Percentiles rank a stretch among this genome's conserved stretches.
Evolutionary conservation across 2,888 invertebrate genomes (phyloP).

Genomic region (Cheiracanthium punctorium): DNA sequence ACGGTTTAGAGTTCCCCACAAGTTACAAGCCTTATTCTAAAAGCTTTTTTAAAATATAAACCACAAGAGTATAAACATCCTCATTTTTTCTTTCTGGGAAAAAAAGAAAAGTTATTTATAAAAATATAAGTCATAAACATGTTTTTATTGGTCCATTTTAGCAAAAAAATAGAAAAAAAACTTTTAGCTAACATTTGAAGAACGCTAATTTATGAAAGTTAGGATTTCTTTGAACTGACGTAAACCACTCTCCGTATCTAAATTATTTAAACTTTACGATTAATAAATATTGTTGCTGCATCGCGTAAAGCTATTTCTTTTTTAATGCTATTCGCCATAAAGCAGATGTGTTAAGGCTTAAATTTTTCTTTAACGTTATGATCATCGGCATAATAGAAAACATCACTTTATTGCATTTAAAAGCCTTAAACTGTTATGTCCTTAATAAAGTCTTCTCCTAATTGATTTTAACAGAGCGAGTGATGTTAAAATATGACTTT

Average conservation of each 20-base stretch:
- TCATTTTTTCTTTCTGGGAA: too few relatives aligned
- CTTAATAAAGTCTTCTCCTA: background rate
- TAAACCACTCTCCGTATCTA: background rate
- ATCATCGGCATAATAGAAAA: background rate
- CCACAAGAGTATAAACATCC: too few relatives aligned
- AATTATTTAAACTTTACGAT: background rate
- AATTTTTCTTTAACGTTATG: background rate
- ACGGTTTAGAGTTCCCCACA: too few relatives aligned
- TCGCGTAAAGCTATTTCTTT: background rate
- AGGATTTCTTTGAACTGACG: too few relatives aligned
- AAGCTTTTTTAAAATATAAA: too few relatives aligned
- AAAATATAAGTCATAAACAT: too few relatives aligned
- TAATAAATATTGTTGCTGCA: background rate
- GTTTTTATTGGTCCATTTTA: too few relatives aligned
- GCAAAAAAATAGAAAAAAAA: too few relatives aligned
- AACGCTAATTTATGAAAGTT: too few relatives aligned
- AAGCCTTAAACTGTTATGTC: background rate
- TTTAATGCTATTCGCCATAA: background rate
- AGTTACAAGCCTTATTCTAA: too few relatives aligned
- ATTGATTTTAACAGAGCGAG: background rate
- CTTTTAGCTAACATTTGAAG: too few relatives aligned
- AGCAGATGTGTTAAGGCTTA: background rate
- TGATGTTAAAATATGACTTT: background rate
- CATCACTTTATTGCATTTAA: background rate
- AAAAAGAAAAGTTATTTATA: too few relatives aligned